phyloP scores from a whole-genome alignment of 2,888 invertebrate species.

The Mythimna albipuncta region DNA sequence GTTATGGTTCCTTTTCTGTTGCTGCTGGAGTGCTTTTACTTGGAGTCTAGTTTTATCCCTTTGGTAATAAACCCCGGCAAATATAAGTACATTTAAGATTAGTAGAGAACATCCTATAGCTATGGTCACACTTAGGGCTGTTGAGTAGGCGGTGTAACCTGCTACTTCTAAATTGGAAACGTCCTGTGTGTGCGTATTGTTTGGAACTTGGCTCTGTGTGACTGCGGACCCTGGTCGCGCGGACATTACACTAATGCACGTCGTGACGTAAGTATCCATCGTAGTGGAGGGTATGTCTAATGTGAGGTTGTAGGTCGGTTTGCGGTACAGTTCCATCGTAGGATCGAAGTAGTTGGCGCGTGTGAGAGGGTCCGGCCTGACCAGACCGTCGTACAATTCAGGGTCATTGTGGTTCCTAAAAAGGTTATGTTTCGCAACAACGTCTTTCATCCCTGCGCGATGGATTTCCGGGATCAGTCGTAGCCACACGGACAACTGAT shows the following conservation, averaged over 20 bases:
- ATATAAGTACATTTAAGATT: constrained; percentile 95
- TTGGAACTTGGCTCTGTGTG: constrained; percentile 84
- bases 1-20: constrained; percentile 92
- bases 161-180: constrained; percentile 95
- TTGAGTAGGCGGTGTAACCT: constrained; percentile 94
- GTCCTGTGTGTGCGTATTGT: constrained; percentile 94
- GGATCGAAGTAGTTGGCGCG: constrained; percentile 92
- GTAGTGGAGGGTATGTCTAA: constrained; percentile 89
- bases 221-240: constrained; percentile 91
- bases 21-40: constrained; percentile 94
- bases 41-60: constrained; percentile 94
- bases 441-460: constrained; percentile 97
- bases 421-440: constrained; percentile 96
- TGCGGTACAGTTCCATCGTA: constrained; percentile 91
- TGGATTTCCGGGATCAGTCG: constrained; percentile 98
- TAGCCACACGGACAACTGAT: constrained; percentile 98
- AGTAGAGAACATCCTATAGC: constrained; percentile 95
- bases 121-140: constrained; percentile 94
- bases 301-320: constrained; percentile 90
- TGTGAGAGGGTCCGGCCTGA: constrained; percentile 95
- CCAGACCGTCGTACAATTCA: constrained; percentile 96
- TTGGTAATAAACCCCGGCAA: constrained; percentile 96
- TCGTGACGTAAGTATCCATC: constrained; percentile 92
- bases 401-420: constrained; percentile 97
- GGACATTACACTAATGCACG: constrained; percentile 93